Base-by-base conservation (phyloP, 2,797 vertebrate species). In the Aeoliscus strigatus region DNA sequence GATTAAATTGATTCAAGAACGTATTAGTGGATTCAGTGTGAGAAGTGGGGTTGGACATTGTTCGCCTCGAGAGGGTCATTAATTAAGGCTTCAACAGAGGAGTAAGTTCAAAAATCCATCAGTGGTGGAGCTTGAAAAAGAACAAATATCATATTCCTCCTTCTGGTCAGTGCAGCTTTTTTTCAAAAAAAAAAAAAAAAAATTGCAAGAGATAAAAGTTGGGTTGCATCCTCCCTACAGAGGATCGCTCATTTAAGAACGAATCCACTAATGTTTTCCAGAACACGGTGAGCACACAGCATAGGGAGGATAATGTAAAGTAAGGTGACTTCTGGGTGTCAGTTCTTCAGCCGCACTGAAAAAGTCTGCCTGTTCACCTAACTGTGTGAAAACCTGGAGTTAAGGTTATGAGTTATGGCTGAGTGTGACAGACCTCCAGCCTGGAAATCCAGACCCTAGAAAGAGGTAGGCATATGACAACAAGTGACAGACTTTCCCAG, bases 191-290 rank as follows among this genome's bases (percentile, higher is more conserved):
- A n/a, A n/a, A n/a, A n/a, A n/a, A n/a, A n/a, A n/a, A n/a, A n/a
- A n/a, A n/a, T 84, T 83, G 71, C 75, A 30, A 56, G 39, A 72
- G 55, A 68, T 62, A 65, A 65, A 71, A 72, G 45, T 33, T 9
- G 10, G 17, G 44, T 37, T 81, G 59, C 80, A 55, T 83, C 75
- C 80, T 62, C 23, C 48, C 41, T 17, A 17, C 28, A 29, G 57
- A 48, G 42, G 39, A 66, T 62, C 36, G 39, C 41, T 66, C 13
- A 39, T 57, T 71, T 54, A 48, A 56, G 14, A 41, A 26, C 53
- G 16, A 14, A 70, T 66, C 33, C 39, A 26, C 31, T 40, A 17
- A 17, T 14, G 40, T 25, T 53, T 75, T 60, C 36, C 39, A 12
- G 38, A 42, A 36, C 37, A 34, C 4, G 2, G 39, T 48, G 27